These are phyloP conservation scores for Pagrus major DNA, from an alignment of 2,113 vertebrate species.

Conservation along the genomic window DNA sequence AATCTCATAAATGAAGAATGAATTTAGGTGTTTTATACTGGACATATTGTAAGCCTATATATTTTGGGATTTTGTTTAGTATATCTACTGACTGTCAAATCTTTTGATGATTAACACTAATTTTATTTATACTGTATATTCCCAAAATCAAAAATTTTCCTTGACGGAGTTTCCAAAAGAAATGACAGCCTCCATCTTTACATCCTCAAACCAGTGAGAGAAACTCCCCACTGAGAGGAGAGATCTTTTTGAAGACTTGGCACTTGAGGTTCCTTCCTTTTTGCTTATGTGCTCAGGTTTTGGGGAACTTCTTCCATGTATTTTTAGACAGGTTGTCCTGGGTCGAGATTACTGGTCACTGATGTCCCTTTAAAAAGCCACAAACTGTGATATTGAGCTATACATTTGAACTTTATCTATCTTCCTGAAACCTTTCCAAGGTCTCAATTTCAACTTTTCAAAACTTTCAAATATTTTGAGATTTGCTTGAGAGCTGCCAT, in stretches of 20 bases:
- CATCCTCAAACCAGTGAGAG: not conserved
- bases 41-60: not conserved
- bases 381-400: not conserved
- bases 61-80: not conserved
- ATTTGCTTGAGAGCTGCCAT: not conserved
- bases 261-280: not conserved
- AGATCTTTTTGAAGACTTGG: not conserved
- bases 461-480: slow-evolving; percentile 29
- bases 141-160: not conserved
- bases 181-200: not conserved
- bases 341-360: not conserved
- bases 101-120: too few relatives aligned
- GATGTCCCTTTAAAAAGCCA: not conserved
- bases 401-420: slow-evolving; percentile 7
- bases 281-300: not conserved
- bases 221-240: not conserved
- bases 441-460: slow-evolving; percentile 16
- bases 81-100: not conserved
- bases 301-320: not conserved
- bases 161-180: not conserved
- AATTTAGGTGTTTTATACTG: not conserved
- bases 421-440: slow-evolving; percentile 12
- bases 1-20: not conserved
- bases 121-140: too few relatives aligned
- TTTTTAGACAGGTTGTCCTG: not conserved